Evolutionary conservation across 2,888 invertebrate genomes (phyloP).

Genomic region (Drosophila melanosoma): DNA sequence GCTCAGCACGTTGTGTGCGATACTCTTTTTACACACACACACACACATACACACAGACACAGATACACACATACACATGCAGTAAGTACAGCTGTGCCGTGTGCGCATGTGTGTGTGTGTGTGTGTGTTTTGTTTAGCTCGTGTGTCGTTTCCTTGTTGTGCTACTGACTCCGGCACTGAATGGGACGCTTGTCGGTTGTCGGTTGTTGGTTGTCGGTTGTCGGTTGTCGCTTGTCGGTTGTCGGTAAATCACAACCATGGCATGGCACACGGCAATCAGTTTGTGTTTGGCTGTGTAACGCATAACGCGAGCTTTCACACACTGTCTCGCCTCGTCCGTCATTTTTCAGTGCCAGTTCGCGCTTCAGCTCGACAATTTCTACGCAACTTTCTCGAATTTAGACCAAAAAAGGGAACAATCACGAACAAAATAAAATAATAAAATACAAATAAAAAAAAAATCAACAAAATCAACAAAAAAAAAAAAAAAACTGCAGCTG

Average conservation of each 20-base stretch:
- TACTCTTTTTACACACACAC: constrained; percentile 37
- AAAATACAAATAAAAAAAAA: background rate
- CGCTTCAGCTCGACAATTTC: constrained; percentile 25
- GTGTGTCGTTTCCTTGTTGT: constrained; percentile 58
- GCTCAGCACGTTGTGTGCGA: constrained; percentile 39
- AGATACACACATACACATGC: constrained; percentile 32
- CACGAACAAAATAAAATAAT: background rate
- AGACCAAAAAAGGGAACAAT: background rate
- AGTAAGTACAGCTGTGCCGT: constrained; percentile 42
- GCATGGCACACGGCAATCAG: constrained; percentile 82
- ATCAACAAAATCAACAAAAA: background rate
- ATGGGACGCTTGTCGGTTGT: constrained; percentile 41
- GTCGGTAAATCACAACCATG: constrained; percentile 82
- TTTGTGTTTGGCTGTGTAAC: constrained; percentile 85
- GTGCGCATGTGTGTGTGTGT: constrained; percentile 17
- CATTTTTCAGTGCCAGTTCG: constrained; percentile 15
- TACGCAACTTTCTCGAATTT: constrained; percentile 2
- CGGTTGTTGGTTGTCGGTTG: constrained; percentile 45
- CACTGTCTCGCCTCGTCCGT: constrained; percentile 14
- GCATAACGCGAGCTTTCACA: constrained; percentile 72
- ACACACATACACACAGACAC: constrained; percentile 19
- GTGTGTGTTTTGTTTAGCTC: constrained; percentile 27
- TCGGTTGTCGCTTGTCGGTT: constrained; percentile 48
- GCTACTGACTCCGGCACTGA: constrained; percentile 49
- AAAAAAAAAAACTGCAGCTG: background rate